Base-by-base conservation (phyloP, 2,888 invertebrate genomes). In the Hyposoter didymator region DNA sequence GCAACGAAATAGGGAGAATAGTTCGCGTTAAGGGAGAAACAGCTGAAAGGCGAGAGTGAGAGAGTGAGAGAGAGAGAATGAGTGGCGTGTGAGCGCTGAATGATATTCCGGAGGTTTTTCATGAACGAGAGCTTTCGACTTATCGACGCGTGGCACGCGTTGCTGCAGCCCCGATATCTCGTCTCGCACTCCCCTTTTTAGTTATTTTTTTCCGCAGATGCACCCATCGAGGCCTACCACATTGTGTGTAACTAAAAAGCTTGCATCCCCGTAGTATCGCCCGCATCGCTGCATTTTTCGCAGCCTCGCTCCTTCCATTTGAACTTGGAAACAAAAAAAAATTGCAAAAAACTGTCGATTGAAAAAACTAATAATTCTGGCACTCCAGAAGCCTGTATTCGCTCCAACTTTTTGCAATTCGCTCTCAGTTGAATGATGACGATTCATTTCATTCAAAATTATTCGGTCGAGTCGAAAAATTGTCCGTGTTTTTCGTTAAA, bases 61-160 rank as follows among this genome's bases (percentile, higher is more conserved):
- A 69, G 69, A 75, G 64, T 2, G 66, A 19, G 64, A 12, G 35
- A 39, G 70, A 69, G 69, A 75, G 64, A 64, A 70, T 75, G 72
- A 62, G 62, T 62, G 64, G 76, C 66, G 82, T 75, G 82, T 83
- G 72, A 69, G 76, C 72, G 12, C 22, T 22, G 69, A 82, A 79
- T 82, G 73, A 69, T 78, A 73, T 73, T 10, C 79, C 67, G 43
- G 19, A 67, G 73, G 55, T 85, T 85, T 87, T 82, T 80, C 72
- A 80, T 78, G 66, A 84, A 67, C 78, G 39, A 28, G 66, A 84
- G 89, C 90, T 88, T 90, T 90, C 89, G 89, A 91, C 91, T 91
- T 91, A 91, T 91, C 92, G 90, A 90, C 90, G 85, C 87, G 84
- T 84, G 85, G 87, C 89, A 90, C 87, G 87, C 89, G 88, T 75